Percentiles rank a stretch among this genome's conserved stretches.
These are phyloP conservation scores for Serripes groenlandicus DNA, from an alignment of 2,888 invertebrate genomes.

Conservation along the genomic window DNA sequence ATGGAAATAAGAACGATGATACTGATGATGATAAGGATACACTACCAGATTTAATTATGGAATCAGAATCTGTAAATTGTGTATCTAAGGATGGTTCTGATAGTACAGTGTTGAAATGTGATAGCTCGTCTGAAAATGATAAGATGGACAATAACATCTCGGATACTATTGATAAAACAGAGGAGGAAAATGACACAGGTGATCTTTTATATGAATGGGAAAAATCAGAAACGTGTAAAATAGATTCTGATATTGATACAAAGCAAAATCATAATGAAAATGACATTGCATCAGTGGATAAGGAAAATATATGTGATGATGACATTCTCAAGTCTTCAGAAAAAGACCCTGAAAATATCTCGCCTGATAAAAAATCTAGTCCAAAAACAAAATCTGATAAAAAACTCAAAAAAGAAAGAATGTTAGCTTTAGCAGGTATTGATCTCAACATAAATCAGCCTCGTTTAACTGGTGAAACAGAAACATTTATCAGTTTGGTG, in stretches of 20 bases:
- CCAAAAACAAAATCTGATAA: slow-evolving; percentile 20
- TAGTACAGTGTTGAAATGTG: background rate
- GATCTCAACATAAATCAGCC: slow-evolving; percentile 85
- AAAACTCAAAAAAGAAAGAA: slow-evolving; percentile 10
- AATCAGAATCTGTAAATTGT: no score
- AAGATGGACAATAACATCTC: background rate
- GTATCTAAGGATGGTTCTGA: no score
- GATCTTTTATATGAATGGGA: background rate
- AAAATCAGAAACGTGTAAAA: background rate
- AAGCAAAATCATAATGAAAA: background rate
- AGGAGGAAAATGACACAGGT: background rate
- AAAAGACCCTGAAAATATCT: slow-evolving; percentile 20
- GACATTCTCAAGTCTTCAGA: background rate
- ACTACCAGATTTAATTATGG: background rate
- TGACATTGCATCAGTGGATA: background rate
- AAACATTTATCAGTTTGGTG: slow-evolving; percentile 90
- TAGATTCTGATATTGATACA: background rate
- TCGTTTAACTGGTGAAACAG: slow-evolving; percentile 88
- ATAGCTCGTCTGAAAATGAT: background rate
- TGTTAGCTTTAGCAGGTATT: slow-evolving; percentile 61
- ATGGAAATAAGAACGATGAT: background rate
- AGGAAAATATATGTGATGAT: background rate
- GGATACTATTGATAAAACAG: background rate
- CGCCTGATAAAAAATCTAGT: slow-evolving; percentile 30
- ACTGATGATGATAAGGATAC: background rate